A percentile compares a stretch with the other conserved stretches of the same genome.
These are phyloP conservation scores for Sebastes wilsoni DNA, from an alignment of 2,797 vertebrate genomes.

Conservation along the genomic window DNA sequence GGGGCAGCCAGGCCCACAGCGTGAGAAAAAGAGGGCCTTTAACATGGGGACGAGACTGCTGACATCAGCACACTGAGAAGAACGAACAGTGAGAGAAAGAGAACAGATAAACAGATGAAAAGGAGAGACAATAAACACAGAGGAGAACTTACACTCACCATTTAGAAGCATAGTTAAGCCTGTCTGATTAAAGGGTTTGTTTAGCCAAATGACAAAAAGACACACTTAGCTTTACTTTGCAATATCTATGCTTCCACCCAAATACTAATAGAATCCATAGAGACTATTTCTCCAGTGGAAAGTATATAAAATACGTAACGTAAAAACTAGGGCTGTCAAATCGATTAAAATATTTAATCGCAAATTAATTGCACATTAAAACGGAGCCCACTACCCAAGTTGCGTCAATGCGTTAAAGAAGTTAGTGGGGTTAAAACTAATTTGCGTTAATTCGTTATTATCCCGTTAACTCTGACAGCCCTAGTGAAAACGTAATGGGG, in stretches of 20 bases:
- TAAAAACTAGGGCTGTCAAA: no score
- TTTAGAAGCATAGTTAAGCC: not conserved
- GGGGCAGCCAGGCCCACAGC: conserved; percentile 37
- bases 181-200: not conserved
- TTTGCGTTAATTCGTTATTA: no score
- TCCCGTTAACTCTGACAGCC: no score
- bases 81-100: conserved; percentile 3
- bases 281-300: not conserved
- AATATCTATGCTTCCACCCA: not conserved
- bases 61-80: conserved; percentile 51
- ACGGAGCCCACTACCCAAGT: no score
- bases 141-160: not conserved
- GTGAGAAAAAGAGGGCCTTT: conserved; percentile 73
- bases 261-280: not conserved
- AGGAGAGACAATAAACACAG: not conserved
- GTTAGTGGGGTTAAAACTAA: no score
- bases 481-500: no score
- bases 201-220: not conserved
- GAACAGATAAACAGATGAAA: not conserved
- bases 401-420: no score
- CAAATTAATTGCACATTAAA: no score
- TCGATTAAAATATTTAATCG: no score
- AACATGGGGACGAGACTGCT: conserved; percentile 42
- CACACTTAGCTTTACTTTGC: not conserved
- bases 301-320: not conserved